phyloP scores from a whole-genome alignment of 2,888 invertebrate species.

The Cyaniris semiargus region DNA sequence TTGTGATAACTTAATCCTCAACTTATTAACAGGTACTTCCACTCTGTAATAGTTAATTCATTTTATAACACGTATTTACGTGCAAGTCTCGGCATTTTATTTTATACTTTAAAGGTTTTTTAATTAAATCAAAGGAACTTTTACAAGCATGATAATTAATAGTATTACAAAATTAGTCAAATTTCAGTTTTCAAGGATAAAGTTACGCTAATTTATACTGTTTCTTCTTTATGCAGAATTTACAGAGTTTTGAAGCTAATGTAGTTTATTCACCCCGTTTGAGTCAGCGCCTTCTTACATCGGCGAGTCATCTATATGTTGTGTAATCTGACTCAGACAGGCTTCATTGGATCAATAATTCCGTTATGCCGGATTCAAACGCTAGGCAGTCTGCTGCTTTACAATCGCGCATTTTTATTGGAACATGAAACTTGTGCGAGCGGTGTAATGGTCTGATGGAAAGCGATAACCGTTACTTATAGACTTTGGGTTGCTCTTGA shows the following conservation, averaged over 20 bases:
- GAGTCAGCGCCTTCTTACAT: not conserved
- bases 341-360: conserved; percentile 18
- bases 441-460: no score
- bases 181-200: not conserved
- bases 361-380: not conserved
- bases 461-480: no score
- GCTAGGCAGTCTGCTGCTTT: not conserved
- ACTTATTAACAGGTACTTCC: conserved; percentile 9
- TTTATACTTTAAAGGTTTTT: not conserved
- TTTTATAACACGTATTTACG: not conserved
- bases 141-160: no score
- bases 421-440: no score
- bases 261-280: conserved; percentile 10
- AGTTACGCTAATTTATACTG: no score
- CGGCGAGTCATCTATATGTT: not conserved
- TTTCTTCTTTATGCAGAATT: not conserved
- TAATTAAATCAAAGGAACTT: no score
- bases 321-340: conserved; percentile 8
- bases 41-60: not conserved
- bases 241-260: not conserved
- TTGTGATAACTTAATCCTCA: conserved; percentile 13
- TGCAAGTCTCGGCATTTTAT: not conserved
- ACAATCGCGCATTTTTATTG: not conserved
- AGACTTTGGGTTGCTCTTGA: no score
- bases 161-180: no score